phyloP scores from a whole-genome alignment of 2,113 vertebrate species.

The Serilophus lunatus region DNA sequence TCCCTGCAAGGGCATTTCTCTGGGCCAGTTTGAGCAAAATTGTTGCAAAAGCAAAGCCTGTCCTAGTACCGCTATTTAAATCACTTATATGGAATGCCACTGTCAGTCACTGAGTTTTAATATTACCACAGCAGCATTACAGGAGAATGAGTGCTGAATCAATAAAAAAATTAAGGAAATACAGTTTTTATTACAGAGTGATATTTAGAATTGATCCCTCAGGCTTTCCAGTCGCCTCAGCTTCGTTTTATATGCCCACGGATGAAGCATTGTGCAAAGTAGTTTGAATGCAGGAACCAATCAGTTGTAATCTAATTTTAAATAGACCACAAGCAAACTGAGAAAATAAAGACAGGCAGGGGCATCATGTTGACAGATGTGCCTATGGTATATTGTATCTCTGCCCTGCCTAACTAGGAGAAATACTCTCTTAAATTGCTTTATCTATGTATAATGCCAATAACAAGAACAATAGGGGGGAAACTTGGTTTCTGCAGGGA shows the following conservation, averaged over 20 bases:
- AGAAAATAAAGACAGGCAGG: slow-evolving; percentile 31
- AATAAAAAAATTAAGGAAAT: slow-evolving; percentile 68
- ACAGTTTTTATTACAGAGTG: slow-evolving; percentile 65
- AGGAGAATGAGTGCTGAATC: slow-evolving; percentile 55
- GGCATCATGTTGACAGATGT: neutral
- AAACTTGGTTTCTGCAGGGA: neutral
- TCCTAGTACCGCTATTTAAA: neutral
- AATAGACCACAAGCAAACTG: slow-evolving; percentile 31
- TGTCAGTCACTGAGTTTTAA: slow-evolving; percentile 50
- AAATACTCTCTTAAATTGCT: slow-evolving; percentile 1
- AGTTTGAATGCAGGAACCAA: slow-evolving; percentile 33
- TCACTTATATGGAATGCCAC: neutral
- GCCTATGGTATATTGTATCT: neutral
- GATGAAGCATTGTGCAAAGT: neutral
- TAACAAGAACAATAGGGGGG: slow-evolving; percentile 5
- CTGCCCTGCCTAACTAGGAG: neutral
- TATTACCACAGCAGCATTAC: slow-evolving; percentile 49
- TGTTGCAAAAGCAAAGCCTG: neutral
- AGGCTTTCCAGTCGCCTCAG: slow-evolving; percentile 55
- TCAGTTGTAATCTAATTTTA: slow-evolving; percentile 38
- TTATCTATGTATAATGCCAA: slow-evolving; percentile 2
- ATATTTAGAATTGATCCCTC: slow-evolving; percentile 70
- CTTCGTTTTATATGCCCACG: slow-evolving; percentile 23
- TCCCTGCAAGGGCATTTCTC: neutral
- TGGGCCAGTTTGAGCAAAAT: neutral